A percentile compares a stretch with the other conserved stretches of the same genome.
Conservation (phyloP, 2,888 invertebrate species). For the Carcina quercana region DNA sequence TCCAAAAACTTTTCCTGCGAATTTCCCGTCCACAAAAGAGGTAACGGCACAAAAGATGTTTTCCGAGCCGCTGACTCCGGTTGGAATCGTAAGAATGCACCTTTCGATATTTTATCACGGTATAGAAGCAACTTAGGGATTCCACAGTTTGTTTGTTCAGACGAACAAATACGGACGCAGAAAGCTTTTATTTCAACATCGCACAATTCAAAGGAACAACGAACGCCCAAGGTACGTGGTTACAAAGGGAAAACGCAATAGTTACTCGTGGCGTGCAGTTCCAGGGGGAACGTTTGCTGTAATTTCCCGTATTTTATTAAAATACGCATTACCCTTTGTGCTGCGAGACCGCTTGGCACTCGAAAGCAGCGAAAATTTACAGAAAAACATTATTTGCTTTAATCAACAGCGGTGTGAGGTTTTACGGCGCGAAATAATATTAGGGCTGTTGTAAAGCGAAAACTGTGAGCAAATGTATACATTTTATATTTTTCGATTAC, state of each 20-base stretch:
- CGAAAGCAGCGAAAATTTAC: no score
- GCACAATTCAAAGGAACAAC: conserved; percentile 57
- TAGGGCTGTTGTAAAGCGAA: no score
- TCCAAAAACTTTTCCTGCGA: conserved; percentile 17
- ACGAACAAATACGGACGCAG: conserved; percentile 53
- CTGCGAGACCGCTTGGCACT: no score
- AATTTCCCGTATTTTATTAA: conserved; percentile 20
- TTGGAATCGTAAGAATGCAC: conserved; percentile 55
- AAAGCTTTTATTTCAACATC: conserved; percentile 55
- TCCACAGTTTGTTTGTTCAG: conserved; percentile 56
- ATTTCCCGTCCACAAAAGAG: conserved; percentile 9
- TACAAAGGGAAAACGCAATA: conserved; percentile 37
- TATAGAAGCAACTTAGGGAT: conserved; percentile 51
- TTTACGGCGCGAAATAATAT: no score
- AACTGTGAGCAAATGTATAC: no score
- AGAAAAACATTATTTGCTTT: no score
- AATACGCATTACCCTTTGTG: no score
- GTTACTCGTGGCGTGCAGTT: conserved; percentile 24
- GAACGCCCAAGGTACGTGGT: conserved; percentile 37
- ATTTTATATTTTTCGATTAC: no score
- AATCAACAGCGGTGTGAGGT: no score
- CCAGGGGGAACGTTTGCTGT: conserved; percentile 4
- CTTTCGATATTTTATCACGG: conserved; percentile 61
- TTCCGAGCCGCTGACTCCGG: conserved; percentile 50
- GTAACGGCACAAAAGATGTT: conserved; percentile 45